Conservation (phyloP, 2,797 vertebrate genomes). For the Peromyscus nudipes region DNA sequence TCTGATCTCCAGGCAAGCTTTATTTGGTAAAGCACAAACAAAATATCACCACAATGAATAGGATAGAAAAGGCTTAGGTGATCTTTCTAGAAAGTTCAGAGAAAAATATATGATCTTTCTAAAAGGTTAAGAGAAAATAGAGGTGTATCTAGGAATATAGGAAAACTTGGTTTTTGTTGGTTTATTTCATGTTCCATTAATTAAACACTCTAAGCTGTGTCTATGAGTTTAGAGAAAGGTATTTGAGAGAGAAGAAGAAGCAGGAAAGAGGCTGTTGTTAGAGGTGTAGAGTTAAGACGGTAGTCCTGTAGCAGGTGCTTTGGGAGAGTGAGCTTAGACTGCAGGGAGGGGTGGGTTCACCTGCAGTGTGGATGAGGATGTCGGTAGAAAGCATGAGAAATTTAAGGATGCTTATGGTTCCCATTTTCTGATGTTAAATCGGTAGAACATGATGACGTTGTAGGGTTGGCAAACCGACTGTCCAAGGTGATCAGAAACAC, state of each 20-base stretch:
- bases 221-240: background rate
- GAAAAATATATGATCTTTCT: background rate
- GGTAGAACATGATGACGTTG: background rate
- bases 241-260: slow-evolving; percentile 13
- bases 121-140: background rate
- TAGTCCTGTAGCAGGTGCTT: background rate
- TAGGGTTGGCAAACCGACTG: background rate
- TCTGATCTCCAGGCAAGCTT: no score
- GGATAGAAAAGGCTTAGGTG: background rate
- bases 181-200: background rate
- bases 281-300: background rate
- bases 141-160: background rate
- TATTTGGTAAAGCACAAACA: no score
- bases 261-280: background rate
- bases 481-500: slow-evolving; percentile 15
- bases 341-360: no score
- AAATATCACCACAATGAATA: background rate
- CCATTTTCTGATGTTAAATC: background rate
- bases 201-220: background rate
- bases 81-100: slow-evolving; percentile 20
- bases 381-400: background rate
- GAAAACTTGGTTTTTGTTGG: background rate
- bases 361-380: background rate
- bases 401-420: background rate
- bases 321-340: background rate